These are phyloP conservation scores for Trichonephila clavipes DNA, from an alignment of 1,140 invertebrate genomes.

Conservation along the genomic window DNA sequence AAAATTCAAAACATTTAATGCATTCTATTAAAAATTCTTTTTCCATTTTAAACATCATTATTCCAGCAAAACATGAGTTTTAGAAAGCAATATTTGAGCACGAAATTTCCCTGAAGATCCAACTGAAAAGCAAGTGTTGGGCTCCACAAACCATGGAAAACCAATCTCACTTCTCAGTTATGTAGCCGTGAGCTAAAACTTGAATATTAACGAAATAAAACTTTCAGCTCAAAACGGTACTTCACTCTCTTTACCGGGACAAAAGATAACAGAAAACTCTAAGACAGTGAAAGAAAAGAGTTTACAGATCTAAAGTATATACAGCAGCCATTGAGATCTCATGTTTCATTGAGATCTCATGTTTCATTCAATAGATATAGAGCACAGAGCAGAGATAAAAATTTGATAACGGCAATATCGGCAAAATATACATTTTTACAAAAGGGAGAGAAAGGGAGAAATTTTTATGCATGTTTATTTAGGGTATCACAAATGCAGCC, in stretches of 20 bases:
- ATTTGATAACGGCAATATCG: slow-evolving; percentile 26
- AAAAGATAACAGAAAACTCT: not conserved
- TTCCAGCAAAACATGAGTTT: not conserved
- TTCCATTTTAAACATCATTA: too few relatives aligned
- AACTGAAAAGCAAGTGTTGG: not conserved
- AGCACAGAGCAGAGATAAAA: slow-evolving; percentile 35
- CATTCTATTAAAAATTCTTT: too few relatives aligned
- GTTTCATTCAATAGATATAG: slow-evolving; percentile 65
- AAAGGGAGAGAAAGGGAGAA: not conserved
- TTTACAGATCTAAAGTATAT: slow-evolving; percentile 4
- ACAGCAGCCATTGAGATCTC: slow-evolving; percentile 33
- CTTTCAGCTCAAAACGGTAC: not conserved
- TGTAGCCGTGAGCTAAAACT: not conserved
- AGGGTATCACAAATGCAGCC: slow-evolving; percentile 3
- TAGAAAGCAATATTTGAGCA: not conserved
- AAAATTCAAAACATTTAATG: not conserved
- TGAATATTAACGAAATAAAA: slow-evolving; percentile 26
- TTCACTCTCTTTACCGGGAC: not conserved
- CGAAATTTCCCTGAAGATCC: not conserved
- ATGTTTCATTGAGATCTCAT: slow-evolving; percentile 68
- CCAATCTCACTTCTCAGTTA: not conserved
- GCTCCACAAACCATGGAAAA: not conserved
- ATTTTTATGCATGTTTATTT: slow-evolving; percentile 44
- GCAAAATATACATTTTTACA: slow-evolving; percentile 20
- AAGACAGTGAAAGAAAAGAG: not conserved